These are phyloP conservation scores for Lampropteryx suffumata DNA, from an alignment of 2,888 invertebrate genomes.

Conservation along the genomic window DNA sequence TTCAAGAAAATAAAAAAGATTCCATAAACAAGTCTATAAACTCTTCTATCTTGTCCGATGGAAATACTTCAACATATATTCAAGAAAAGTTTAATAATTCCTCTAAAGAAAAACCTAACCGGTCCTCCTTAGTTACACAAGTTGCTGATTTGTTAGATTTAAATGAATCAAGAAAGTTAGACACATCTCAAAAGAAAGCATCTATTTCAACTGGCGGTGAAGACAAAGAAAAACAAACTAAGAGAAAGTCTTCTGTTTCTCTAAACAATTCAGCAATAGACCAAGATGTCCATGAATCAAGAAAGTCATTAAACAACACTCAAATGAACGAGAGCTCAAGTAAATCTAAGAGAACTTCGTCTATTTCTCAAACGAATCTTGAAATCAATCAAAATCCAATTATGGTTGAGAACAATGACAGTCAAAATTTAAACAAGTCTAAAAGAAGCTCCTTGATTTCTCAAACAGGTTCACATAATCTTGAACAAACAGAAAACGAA, in stretches of 20 bases:
- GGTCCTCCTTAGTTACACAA: conserved; percentile 5
- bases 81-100: conserved; percentile 3
- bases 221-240: conserved; percentile 17
- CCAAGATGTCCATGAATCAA: conserved; percentile 23
- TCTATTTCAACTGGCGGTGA: conserved; percentile 17
- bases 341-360: conserved; percentile 29
- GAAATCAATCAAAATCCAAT: conserved; percentile 24
- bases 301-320: conserved; percentile 3
- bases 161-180: conserved; percentile 7
- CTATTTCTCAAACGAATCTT: conserved; percentile 10
- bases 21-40: conserved; percentile 13
- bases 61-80: neutral
- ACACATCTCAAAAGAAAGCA: conserved; percentile 30
- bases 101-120: conserved; percentile 5
- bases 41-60: neutral
- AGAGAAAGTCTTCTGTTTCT: conserved; percentile 29
- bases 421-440: conserved; percentile 39
- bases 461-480: conserved; percentile 38
- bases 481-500: conserved; percentile 48
- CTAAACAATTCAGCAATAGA: conserved; percentile 3
- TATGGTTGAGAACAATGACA: conserved; percentile 22
- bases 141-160: neutral
- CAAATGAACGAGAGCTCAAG: conserved; percentile 17
- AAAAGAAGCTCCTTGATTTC: conserved; percentile 40
- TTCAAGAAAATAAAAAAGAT: conserved; percentile 15